Conservation (phyloP, 2,888 invertebrate genomes). For the Norana najaformis region DNA sequence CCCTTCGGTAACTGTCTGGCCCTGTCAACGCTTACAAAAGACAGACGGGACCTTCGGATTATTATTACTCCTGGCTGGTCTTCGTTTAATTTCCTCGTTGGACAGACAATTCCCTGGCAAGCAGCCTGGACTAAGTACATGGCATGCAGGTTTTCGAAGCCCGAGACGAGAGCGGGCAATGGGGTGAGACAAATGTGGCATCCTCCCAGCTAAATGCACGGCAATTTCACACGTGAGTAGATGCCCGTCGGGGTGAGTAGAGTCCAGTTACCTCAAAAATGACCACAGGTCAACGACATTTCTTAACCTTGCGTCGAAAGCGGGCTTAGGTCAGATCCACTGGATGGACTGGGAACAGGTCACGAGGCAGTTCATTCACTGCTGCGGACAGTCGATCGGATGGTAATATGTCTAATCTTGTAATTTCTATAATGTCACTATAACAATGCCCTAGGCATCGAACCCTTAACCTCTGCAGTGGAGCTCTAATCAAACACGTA, state of each 20-base stretch:
- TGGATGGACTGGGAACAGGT: not conserved
- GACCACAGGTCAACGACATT: not conserved
- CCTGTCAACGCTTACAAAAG: not conserved
- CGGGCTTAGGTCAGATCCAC: not conserved
- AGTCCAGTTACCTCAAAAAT: not conserved
- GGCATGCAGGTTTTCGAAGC: not conserved
- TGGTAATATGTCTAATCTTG: not conserved
- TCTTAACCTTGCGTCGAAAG: not conserved
- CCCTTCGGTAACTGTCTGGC: not conserved
- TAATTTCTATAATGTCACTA: too few species aligned
- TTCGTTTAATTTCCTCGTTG: too few species aligned
- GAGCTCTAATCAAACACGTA: too few species aligned
- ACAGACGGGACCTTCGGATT: not conserved
- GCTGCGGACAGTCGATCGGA: not conserved
- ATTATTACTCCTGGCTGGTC: not conserved
- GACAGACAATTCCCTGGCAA: not conserved
- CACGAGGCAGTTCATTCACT: not conserved
- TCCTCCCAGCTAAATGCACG: not conserved
- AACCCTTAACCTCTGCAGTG: too few species aligned
- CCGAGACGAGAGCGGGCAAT: not conserved
- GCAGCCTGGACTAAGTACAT: not conserved
- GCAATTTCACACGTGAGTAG: constrained; percentile 1
- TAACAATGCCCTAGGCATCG: too few species aligned
- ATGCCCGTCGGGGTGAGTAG: not conserved
- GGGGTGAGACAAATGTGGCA: constrained; percentile 13